Evolutionary conservation across 2,797 vertebrate genomes (phyloP).

Genomic region (Phalanger gymnotis): DNA sequence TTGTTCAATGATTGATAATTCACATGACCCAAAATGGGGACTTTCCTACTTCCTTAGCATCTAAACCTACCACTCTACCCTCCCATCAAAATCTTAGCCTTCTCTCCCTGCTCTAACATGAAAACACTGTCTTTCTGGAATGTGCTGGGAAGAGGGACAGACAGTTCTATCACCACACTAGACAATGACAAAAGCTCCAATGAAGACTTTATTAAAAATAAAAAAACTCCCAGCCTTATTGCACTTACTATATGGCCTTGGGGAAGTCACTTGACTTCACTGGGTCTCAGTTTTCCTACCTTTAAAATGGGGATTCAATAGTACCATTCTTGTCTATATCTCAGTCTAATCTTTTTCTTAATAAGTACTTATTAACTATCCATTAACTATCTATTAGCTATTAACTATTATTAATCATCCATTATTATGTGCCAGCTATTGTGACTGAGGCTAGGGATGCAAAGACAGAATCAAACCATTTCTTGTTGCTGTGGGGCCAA

Average conservation of each 20-base stretch:
- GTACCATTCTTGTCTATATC: not conserved
- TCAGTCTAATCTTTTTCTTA: not conserved
- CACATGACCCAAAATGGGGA: not conserved
- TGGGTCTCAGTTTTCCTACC: not conserved
- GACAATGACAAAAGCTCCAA: not conserved
- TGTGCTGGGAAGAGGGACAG: not conserved
- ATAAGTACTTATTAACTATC: not conserved
- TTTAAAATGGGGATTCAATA: slow-evolving; percentile 1
- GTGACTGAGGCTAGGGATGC: not conserved
- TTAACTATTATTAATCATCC: not conserved
- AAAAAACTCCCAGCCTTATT: not conserved
- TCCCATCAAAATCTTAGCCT: not conserved
- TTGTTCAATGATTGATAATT: not conserved
- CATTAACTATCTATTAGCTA: too few relatives aligned
- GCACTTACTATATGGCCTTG: not conserved
- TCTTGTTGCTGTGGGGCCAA: not conserved
- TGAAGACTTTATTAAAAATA: not conserved
- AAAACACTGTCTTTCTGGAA: not conserved
- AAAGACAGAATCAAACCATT: not conserved
- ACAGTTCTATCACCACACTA: not conserved
- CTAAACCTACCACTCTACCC: not conserved
- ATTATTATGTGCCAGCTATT: not conserved
- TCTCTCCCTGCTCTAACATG: not conserved
- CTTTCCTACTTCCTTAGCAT: not conserved
- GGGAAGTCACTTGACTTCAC: not conserved